Conservation (phyloP, 2,888 invertebrate genomes). For the Acanthosoma haemorrhoidale region DNA sequence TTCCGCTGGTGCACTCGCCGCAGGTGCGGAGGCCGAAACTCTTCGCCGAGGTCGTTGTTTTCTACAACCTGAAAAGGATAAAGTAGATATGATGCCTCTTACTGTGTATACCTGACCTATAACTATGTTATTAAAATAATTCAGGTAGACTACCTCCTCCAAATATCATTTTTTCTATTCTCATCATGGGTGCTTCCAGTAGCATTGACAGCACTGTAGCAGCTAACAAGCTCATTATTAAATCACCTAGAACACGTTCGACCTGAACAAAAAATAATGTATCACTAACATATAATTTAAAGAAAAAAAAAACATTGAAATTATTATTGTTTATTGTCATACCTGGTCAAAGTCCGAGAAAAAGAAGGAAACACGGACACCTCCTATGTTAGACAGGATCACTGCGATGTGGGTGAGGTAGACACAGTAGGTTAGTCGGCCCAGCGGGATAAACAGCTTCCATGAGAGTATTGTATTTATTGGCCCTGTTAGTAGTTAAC, state of each 20-base stretch:
- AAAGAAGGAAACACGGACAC: neutral
- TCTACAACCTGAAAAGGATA: no score
- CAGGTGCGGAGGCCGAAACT: no score
- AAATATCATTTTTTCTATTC: constrained; percentile 41
- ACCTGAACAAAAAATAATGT: constrained; percentile 41
- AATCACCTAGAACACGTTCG: constrained; percentile 44
- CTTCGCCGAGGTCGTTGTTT: no score
- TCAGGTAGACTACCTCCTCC: constrained; percentile 25
- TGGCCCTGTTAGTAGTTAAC: constrained; percentile 37
- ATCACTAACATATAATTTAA: neutral
- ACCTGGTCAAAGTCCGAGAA: constrained; percentile 44
- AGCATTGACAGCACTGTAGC: constrained; percentile 44
- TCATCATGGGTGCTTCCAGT: constrained; percentile 45
- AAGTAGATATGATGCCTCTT: no score
- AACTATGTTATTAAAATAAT: no score
- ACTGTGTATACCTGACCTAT: no score
- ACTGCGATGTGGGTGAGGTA: constrained; percentile 52
- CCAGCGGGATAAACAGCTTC: constrained; percentile 45
- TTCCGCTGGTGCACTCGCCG: no score
- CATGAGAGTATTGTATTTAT: constrained; percentile 35
- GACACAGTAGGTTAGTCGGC: constrained; percentile 53
- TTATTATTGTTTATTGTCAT: constrained; percentile 39
- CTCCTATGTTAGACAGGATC: constrained; percentile 39
- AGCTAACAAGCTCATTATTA: constrained; percentile 42
- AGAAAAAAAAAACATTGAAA: neutral